Base-by-base conservation (phyloP, 2,888 invertebrate species). In the Caenorhabditis wallacei region DNA sequence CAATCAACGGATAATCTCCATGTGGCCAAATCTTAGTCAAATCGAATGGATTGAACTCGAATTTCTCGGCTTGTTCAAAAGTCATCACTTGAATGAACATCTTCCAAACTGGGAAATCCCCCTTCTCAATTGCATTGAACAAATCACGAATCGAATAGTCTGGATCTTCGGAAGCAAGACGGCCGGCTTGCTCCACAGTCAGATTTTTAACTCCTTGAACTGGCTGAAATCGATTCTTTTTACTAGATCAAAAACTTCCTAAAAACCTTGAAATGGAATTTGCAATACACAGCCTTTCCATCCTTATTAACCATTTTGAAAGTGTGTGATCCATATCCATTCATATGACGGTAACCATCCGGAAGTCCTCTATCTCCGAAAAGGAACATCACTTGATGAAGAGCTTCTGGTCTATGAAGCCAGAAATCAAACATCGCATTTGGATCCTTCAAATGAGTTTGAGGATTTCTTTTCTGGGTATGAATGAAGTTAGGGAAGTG, bases 401-500 rank as follows among this genome's bases (percentile, higher is more conserved):
- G 86, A n/a, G 87, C 74, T 64, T 92, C 91, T 10, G 91, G 92
- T 16, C 90, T 87, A 37, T 89, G 88, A 0, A 87, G 75, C 84
- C 88, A 89, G 82, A 91, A 92, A 74, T 91, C 91, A 87, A 90
- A 91, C 69, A 91, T 85, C 64, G 87, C 87, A 63, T 91, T 90
- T 11, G 86, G 79, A 69, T 91, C 91, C 84, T 96, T 97, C 56
- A 97, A 93, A 90, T 94, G 93, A 1, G 94, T 94, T 26, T 91
- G 95, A 0, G 98, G 98, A 92, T 98, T 98, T 87, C 98, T 94
- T 92, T 98, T 98, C 92, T 98, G 83, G 0, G 97, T 96, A 92
- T 98, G 98, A 89, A 98, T 96, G 91, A 98, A 97, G 91, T 95
- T 96, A 11, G 97, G 96, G 93, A 98, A 98, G 88, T 93, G 89